These are phyloP conservation scores for Hemiscyllium ocellatum DNA, from an alignment of 2,113 vertebrate species.

Conservation along the genomic window DNA sequence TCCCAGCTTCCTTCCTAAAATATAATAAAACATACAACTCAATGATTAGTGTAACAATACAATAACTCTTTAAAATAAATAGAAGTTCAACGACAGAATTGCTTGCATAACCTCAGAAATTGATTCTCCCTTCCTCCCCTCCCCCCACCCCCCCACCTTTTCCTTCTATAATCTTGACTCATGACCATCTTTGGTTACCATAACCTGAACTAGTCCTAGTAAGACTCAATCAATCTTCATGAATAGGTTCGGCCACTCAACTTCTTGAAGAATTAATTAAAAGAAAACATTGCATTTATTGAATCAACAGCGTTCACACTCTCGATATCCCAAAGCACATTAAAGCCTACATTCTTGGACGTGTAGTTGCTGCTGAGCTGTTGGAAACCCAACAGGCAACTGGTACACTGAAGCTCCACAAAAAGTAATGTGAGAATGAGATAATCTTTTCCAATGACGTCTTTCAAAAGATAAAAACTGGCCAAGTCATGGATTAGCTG, in stretches of 20 bases:
- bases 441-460: not conserved
- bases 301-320: not conserved
- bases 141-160: too few relatives aligned
- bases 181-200: not conserved
- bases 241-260: not conserved
- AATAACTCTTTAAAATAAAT: not conserved
- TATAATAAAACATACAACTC: not conserved
- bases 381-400: not conserved
- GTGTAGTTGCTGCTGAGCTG: not conserved
- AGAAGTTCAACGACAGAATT: not conserved
- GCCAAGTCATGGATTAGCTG: not conserved
- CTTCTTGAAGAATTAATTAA: not conserved
- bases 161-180: not conserved
- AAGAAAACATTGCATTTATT: not conserved
- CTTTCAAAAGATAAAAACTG: not conserved
- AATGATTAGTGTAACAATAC: not conserved
- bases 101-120: not conserved
- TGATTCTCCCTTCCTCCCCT: not conserved
- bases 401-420: not conserved
- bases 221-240: not conserved
- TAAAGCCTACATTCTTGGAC: not conserved
- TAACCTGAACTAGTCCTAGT: not conserved
- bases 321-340: not conserved
- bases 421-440: not conserved
- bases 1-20: not conserved